Percentiles rank a stretch among this genome's conserved stretches.
Evolutionary conservation across 92 coral and sea anemone species (phyloP).

Genomic region (Phenganax subtilis): DNA sequence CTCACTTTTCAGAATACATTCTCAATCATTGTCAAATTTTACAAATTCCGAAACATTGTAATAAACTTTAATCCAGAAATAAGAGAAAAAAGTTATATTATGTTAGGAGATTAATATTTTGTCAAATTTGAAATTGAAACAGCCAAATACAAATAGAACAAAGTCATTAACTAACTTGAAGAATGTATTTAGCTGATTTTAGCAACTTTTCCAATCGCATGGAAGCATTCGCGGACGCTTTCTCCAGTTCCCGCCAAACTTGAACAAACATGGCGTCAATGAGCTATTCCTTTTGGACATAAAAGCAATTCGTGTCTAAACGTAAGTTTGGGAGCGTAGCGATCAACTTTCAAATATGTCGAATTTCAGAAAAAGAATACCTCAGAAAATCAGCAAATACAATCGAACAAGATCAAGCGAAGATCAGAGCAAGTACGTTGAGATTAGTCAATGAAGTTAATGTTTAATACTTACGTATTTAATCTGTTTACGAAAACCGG

Average conservation of each 20-base stretch:
- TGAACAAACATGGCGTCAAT: neutral
- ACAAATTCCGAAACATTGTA: too few relatives aligned
- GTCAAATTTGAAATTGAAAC: neutral
- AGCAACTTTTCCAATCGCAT: neutral
- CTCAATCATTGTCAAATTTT: too few relatives aligned
- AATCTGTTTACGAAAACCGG: too few relatives aligned
- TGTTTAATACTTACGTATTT: neutral
- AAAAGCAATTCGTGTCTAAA: neutral
- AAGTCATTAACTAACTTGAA: too few relatives aligned
- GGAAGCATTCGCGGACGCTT: constrained; percentile 8
- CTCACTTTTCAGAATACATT: too few relatives aligned
- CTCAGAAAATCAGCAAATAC: neutral
- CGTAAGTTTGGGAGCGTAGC: neutral
- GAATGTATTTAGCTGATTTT: too few relatives aligned
- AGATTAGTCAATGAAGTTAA: neutral
- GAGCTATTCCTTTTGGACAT: neutral
- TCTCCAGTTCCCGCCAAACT: constrained; percentile 34
- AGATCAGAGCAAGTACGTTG: constrained; percentile 15
- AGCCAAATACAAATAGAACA: neutral
- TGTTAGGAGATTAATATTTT: too few relatives aligned
- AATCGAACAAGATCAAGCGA: constrained; percentile 18
- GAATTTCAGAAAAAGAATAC: constrained; percentile 24
- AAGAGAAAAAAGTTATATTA: too few relatives aligned
- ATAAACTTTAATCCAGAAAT: too few relatives aligned
- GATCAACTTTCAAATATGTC: constrained; percentile 13